Percentiles rank a stretch among this genome's conserved stretches.
Evolutionary conservation across 2,797 vertebrate species (phyloP).

Genomic region (Ctenopoma kingsleyae): DNA sequence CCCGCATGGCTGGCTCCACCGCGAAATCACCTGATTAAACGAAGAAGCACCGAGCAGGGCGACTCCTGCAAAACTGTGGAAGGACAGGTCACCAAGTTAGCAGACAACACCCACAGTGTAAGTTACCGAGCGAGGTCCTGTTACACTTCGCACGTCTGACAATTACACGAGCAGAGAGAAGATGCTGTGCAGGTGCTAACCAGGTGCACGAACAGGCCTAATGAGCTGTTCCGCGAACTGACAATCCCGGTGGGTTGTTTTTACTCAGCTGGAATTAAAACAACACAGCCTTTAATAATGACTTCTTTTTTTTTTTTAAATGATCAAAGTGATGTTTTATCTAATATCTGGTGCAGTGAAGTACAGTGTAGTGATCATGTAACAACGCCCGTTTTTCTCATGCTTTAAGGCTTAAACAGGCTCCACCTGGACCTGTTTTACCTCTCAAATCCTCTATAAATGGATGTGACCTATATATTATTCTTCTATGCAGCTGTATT

Average conservation of each 20-base stretch:
- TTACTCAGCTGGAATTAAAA: neutral
- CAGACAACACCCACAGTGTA: constrained; percentile 90
- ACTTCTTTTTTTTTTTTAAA: neutral
- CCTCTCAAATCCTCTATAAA: constrained; percentile 29
- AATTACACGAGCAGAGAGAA: constrained; percentile 18
- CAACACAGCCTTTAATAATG: no score
- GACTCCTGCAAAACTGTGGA: constrained; percentile 81
- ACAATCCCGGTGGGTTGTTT: constrained; percentile 19
- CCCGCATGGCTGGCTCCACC: constrained; percentile 53
- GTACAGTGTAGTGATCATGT: constrained; percentile 6
- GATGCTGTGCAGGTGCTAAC: constrained; percentile 67
- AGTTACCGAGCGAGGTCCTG: constrained; percentile 72
- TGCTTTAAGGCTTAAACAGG: constrained; percentile 5
- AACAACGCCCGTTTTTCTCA: constrained; percentile 17
- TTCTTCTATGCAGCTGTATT: constrained; percentile 29
- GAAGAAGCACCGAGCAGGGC: constrained; percentile 63
- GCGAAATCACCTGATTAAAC: constrained; percentile 47
- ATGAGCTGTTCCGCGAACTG: constrained; percentile 29
- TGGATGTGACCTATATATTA: constrained; percentile 43
- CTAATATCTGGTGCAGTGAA: constrained; percentile 34
- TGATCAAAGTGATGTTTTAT: neutral
- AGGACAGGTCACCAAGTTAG: constrained; percentile 82
- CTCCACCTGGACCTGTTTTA: constrained; percentile 19
- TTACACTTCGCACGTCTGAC: constrained; percentile 52
- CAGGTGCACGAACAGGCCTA: constrained; percentile 59